Evolutionary conservation across 2,888 invertebrate genomes (phyloP).

Genomic region (Pollenia amentaria): DNA sequence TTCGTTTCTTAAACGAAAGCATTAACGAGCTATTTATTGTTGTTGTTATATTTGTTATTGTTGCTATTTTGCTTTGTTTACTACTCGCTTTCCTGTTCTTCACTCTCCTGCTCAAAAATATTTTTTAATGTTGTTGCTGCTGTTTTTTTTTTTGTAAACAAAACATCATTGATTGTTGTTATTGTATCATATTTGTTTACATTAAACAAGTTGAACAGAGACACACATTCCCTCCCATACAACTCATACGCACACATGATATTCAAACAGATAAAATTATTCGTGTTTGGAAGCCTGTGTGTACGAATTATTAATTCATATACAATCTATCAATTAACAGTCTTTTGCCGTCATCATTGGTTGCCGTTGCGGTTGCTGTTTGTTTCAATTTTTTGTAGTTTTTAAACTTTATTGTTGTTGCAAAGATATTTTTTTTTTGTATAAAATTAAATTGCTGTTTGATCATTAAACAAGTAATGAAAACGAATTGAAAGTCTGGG

Average conservation of each 20-base stretch:
- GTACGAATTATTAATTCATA: constrained; percentile 36
- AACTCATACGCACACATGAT: neutral
- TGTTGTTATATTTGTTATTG: neutral
- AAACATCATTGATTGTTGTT: constrained; percentile 22
- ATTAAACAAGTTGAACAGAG: constrained; percentile 51
- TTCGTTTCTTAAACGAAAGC: neutral
- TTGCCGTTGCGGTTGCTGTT: constrained; percentile 21
- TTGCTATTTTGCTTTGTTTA: neutral
- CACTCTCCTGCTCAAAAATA: neutral
- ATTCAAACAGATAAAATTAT: neutral
- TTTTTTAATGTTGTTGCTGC: neutral
- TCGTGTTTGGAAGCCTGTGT: neutral
- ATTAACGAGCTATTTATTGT: neutral
- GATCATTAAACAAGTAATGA: constrained; percentile 42
- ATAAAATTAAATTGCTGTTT: constrained; percentile 58
- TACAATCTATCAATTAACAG: constrained; percentile 70
- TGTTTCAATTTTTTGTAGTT: constrained; percentile 24
- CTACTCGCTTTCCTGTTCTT: constrained; percentile 28
- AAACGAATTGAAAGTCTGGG: constrained; percentile 52
- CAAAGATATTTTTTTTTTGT: constrained; percentile 20
- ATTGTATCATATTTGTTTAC: constrained; percentile 60
- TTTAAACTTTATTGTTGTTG: constrained; percentile 15
- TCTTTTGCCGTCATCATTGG: constrained; percentile 50
- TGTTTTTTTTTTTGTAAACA: neutral
- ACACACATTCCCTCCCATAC: constrained; percentile 10